Evolutionary conservation across 2,888 invertebrate species (phyloP).

Genomic region (Amphimallon solstitiale): DNA sequence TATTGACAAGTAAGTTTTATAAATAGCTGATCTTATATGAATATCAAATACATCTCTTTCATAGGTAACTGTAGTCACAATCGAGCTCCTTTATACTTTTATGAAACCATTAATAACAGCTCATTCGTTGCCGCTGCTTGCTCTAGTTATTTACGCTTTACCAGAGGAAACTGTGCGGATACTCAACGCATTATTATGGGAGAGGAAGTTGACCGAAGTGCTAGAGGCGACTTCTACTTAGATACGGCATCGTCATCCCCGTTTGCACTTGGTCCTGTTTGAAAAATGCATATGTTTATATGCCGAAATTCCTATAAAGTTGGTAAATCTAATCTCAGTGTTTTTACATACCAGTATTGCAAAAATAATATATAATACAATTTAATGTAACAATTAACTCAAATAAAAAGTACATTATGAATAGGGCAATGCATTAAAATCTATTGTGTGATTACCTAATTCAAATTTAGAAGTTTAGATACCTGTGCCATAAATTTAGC

Average conservation of each 20-base stretch:
- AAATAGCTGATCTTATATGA: too few relatives aligned
- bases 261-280: conserved; percentile 11
- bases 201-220: conserved; percentile 24
- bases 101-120: conserved; percentile 18
- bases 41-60: background rate
- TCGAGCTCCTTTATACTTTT: conserved; percentile 16
- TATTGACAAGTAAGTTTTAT: conserved; percentile 9
- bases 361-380: too few relatives aligned
- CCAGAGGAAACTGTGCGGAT: conserved; percentile 12
- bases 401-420: too few relatives aligned
- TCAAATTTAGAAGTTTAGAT: too few relatives aligned
- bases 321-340: too few relatives aligned
- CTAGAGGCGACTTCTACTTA: conserved; percentile 33
- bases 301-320: too few relatives aligned
- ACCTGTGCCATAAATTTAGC: too few relatives aligned
- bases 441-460: too few relatives aligned
- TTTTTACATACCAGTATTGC: too few relatives aligned
- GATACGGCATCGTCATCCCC: conserved; percentile 11
- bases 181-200: conserved; percentile 32
- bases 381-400: too few relatives aligned
- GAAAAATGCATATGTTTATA: too few relatives aligned
- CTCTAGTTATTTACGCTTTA: conserved; percentile 17
- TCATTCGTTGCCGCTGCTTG: conserved; percentile 26
- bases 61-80: conserved; percentile 30
- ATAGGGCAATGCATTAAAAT: too few relatives aligned